Evolutionary conservation across 2,797 vertebrate genomes (phyloP), one percentile per base, ranked within the genome.

Genomic region (Chrysocyon brachyurus): DNA sequence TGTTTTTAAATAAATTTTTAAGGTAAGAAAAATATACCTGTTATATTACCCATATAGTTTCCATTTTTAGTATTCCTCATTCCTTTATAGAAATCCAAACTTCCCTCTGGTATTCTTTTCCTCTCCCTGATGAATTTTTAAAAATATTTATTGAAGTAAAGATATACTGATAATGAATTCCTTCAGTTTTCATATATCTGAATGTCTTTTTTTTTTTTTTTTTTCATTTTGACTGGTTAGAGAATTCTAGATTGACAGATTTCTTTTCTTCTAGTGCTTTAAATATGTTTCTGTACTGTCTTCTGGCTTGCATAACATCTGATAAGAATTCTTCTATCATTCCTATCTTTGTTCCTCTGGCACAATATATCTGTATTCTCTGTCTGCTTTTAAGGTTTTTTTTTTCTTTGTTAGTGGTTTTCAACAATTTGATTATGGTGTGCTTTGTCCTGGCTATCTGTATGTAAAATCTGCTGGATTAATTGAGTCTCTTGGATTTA

Each of bases 341-440:
- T 94, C 33, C 16, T 93, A 40, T 78, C 8, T 57, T 87, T 40
- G 28, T 90, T 90, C 73, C 52, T 96, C 63, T 87, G 21, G 21
- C 26, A 83, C 89, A 86, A 77, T 56, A 26, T 61, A 1, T 78
- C 59, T 66, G 36, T 73, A 90, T 72, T 86, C 36, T 90, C 28
- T 87, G 21, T 89, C 28, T 92, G 54, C 26, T 89, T 40, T 83
- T 86, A 96, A 77, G 54, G 59, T n/a, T 70, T 84, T 77, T 90
- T 90, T 77, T 90, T 79, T 33, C 68, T 87, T 88, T 94, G 40
- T 73, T 28, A 57, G 26, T 49, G 14, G 26, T 93, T 94, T 93
- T 93, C 61, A 96, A 21, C 54, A 75, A 91, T 93, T 94, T 95
- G 57, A 95, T 89, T 93, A 75, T 28, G 28, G 75, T 95, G 36